These are phyloP conservation scores for Chloroclysta siterata DNA, from an alignment of 2,888 invertebrate genomes.

Conservation along the genomic window DNA sequence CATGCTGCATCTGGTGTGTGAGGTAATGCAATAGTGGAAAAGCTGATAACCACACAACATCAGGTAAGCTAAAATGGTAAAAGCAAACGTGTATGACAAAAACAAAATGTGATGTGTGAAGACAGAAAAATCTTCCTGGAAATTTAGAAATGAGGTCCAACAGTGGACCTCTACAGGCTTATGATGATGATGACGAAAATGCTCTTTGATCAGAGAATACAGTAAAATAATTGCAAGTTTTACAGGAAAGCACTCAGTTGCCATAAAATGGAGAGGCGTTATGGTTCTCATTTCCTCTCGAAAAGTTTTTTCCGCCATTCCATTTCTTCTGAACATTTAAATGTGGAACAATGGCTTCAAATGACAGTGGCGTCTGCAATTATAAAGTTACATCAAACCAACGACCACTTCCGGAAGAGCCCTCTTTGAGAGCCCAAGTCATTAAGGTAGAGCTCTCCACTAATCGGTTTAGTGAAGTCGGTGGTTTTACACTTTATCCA, in stretches of 20 bases:
- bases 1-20: no score
- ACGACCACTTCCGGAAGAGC: slow-evolving; percentile 25
- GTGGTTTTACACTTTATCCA: slow-evolving; percentile 57
- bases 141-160: no score
- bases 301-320: slow-evolving; percentile 14
- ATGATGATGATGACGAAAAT: not conserved
- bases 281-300: slow-evolving; percentile 8
- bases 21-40: no score
- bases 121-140: no score
- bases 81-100: no score
- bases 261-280: slow-evolving; percentile 18
- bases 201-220: slow-evolving; percentile 4
- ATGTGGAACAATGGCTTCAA: slow-evolving; percentile 54
- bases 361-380: slow-evolving; percentile 54
- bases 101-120: no score
- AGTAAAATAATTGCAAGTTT: slow-evolving; percentile 14
- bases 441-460: slow-evolving; percentile 35
- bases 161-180: no score
- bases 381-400: slow-evolving; percentile 52
- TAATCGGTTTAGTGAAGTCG: slow-evolving; percentile 43
- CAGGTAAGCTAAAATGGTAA: no score
- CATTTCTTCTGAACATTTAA: slow-evolving; percentile 39
- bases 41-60: no score
- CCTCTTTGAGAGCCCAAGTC: slow-evolving; percentile 10
- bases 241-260: slow-evolving; percentile 14